Evolutionary conservation across 2,888 invertebrate genomes (phyloP).

Genomic region (Cheilosia impressa): DNA sequence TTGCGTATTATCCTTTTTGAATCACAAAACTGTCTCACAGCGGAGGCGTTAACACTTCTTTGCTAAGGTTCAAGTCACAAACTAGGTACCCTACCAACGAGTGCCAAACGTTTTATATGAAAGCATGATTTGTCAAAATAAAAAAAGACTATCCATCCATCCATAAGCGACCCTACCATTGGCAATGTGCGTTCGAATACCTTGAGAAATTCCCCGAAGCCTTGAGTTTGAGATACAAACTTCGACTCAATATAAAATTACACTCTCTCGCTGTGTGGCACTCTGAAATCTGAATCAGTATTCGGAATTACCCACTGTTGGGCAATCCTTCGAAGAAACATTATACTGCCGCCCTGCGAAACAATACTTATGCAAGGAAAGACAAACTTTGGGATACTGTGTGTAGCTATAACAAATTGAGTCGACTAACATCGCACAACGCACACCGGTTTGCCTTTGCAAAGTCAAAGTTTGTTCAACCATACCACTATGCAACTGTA

Average conservation of each 20-base stretch:
- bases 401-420: slow-evolving; percentile 31
- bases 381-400: slow-evolving; percentile 24
- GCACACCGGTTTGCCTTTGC: slow-evolving; percentile 47
- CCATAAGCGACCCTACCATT: slow-evolving; percentile 58
- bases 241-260: not conserved
- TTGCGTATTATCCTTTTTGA: slow-evolving; percentile 57
- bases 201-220: slow-evolving; percentile 70
- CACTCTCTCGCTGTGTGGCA: slow-evolving; percentile 22
- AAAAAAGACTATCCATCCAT: slow-evolving; percentile 9
- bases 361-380: slow-evolving; percentile 66
- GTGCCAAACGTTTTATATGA: slow-evolving; percentile 81
- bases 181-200: slow-evolving; percentile 37
- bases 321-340: slow-evolving; percentile 68
- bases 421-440: slow-evolving; percentile 15
- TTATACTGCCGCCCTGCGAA: slow-evolving; percentile 19
- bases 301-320: slow-evolving; percentile 65
- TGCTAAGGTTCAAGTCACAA: slow-evolving; percentile 58
- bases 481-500: slow-evolving; percentile 14
- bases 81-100: slow-evolving; percentile 78
- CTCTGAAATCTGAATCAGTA: slow-evolving; percentile 48
- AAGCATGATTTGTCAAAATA: slow-evolving; percentile 54
- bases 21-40: slow-evolving; percentile 47
- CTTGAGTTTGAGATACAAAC: slow-evolving; percentile 59
- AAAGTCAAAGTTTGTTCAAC: slow-evolving; percentile 73
- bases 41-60: slow-evolving; percentile 50